phyloP scores from a whole-genome alignment of 1,140 invertebrate genomes.

The Ectropis grisescens region DNA sequence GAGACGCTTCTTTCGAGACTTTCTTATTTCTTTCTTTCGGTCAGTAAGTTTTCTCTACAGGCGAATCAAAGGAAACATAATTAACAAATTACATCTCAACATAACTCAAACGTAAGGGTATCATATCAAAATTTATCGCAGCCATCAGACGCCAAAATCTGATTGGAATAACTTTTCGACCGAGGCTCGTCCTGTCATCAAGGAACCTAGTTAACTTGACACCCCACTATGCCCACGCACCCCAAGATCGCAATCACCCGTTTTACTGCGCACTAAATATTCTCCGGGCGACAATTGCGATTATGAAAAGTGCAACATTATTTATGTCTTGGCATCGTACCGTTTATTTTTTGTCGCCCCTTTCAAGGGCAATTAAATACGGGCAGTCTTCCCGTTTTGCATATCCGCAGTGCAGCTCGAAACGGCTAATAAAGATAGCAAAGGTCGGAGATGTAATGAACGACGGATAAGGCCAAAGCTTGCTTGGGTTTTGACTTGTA shows the following conservation, averaged over 20 bases:
- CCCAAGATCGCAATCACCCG: slow-evolving; percentile 34
- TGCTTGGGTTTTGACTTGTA: too few relatives aligned
- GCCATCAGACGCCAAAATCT: too few relatives aligned
- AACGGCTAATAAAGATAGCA: slow-evolving; percentile 47
- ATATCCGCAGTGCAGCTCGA: slow-evolving; percentile 46
- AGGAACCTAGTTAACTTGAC: slow-evolving; percentile 1
- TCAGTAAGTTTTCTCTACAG: too few relatives aligned
- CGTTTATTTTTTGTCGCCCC: slow-evolving; percentile 65
- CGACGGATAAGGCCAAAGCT: too few relatives aligned
- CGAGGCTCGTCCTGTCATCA: slow-evolving; percentile 2
- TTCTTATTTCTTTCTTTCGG: too few relatives aligned
- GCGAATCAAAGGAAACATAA: too few relatives aligned
- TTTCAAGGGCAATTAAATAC: slow-evolving; percentile 70
- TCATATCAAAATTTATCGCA: too few relatives aligned
- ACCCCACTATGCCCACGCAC: slow-evolving; percentile 16
- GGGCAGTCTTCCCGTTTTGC: slow-evolving; percentile 61
- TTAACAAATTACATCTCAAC: too few relatives aligned
- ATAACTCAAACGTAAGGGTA: too few relatives aligned
- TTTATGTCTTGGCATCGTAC: slow-evolving; percentile 43
- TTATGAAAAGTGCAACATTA: slow-evolving; percentile 70
- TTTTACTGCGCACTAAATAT: slow-evolving; percentile 69
- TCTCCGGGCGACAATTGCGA: slow-evolving; percentile 68
- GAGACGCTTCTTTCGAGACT: too few relatives aligned
- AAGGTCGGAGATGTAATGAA: slow-evolving; percentile 34
- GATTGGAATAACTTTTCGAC: too few relatives aligned